Base-by-base conservation (phyloP, 2,888 invertebrate species). In the Lottia gigantea region DNA sequence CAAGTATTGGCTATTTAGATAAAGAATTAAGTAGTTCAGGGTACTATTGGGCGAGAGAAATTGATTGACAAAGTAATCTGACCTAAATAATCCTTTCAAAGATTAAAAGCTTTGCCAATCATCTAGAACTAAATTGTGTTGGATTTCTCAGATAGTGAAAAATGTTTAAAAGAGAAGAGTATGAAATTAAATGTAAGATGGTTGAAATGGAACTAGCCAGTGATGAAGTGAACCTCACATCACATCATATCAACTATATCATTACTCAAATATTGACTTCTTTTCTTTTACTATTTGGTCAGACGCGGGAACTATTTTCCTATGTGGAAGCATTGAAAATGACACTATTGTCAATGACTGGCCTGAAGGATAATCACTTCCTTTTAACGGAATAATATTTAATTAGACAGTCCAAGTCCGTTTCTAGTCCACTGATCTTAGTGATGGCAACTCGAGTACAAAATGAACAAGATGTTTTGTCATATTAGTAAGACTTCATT, bases 321-420 rank as follows among this genome's bases (percentile, higher is more conserved):
- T 19, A 12, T 55, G 55, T 55, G 6, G 55, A 55, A 55, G 55
- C 55, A 23, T 19, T 55, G 55, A 55, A 55, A 55, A 55, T 55
- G n/a, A 55, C n/a, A 55, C 55, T 55, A 55, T 55, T 55, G 55
- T 55, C n/a, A 15, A n/a, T 55, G 19, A 55, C 23, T 23, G n/a
- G 55, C 19, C 55, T 55, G 55, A n/a, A 55, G 55, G n/a, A 55
- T 55, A 55, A 55, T 55, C 23, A 55, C 55, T 55, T 55, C 55
- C 55, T 55, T 55, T 7, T 55, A 23, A 55, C n/a, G 23, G 55
- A 19, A n/a, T 55, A n/a, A 11, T n/a, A 55, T 55, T 55, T 55
- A 23, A 55, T 55, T 55, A 55, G 55, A 55, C 55, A 55, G 55
- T 23, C 23, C 55, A 23, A 23, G 55, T 55, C 55, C 8, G 55